Conservation (phyloP, 37 sponge, comb jelly and placozoan species). For the Bolinopsis microptera region DNA sequence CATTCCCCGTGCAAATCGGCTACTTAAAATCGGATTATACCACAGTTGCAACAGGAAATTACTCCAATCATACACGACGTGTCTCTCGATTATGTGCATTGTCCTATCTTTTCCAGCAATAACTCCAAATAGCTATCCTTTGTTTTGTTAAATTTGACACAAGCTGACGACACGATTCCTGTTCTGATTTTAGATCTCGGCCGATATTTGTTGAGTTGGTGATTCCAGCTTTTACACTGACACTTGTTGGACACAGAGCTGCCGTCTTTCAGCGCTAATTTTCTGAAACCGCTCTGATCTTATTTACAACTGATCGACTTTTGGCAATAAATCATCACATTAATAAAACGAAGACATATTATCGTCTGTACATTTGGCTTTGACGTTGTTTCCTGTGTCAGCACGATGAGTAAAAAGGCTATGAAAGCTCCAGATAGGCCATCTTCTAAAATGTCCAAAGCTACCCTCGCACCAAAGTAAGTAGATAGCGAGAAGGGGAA, state of each 20-base stretch:
- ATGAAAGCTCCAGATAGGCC: constrained; percentile 8
- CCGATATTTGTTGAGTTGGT: too few relatives aligned
- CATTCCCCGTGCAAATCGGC: not conserved
- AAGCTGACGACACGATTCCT: not conserved
- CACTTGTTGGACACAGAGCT: too few relatives aligned
- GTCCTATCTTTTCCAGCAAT: not conserved
- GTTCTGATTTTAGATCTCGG: not conserved
- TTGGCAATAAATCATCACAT: not conserved
- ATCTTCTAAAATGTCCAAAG: not conserved
- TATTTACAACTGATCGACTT: not conserved
- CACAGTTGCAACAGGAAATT: not conserved
- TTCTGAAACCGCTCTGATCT: not conserved
- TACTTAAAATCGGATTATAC: not conserved
- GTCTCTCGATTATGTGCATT: not conserved
- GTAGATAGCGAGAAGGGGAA: too few relatives aligned
- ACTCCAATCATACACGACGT: not conserved
- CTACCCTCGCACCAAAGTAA: not conserved
- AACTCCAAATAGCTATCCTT: not conserved
- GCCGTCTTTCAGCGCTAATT: too few relatives aligned
- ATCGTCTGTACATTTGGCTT: not conserved
- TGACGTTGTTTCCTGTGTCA: too few relatives aligned
- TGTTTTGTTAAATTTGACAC: not conserved
- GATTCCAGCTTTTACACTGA: too few relatives aligned
- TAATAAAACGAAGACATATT: not conserved
- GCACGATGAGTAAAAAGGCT: constrained; percentile 28